Percentiles rank a stretch among this genome's conserved stretches.
These are phyloP conservation scores for Cheumatopsyche charites DNA, from an alignment of 1,140 invertebrate species.

Conservation along the genomic window DNA sequence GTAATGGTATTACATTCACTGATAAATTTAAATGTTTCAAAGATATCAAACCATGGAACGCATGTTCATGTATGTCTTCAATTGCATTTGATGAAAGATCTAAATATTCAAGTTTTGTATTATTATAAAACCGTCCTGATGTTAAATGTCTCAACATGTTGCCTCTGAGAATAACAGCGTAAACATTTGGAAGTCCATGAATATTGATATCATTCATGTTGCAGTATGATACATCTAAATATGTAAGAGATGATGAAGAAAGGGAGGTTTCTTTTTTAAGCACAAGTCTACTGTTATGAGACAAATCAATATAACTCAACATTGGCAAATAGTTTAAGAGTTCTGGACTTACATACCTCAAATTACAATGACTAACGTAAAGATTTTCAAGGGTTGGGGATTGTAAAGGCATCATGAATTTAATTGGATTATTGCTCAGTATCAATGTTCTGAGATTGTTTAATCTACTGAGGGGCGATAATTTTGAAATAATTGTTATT, in stretches of 20 bases:
- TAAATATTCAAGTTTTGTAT: slow-evolving; percentile 64
- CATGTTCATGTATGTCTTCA: slow-evolving; percentile 59
- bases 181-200: slow-evolving; percentile 65
- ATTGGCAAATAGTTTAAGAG: slow-evolving; percentile 60
- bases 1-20: slow-evolving; percentile 65
- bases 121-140: slow-evolving; percentile 65
- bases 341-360: slow-evolving; percentile 57
- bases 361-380: slow-evolving; percentile 63
- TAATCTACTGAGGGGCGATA: slow-evolving; percentile 58
- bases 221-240: slow-evolving; percentile 68
- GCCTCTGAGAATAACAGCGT: slow-evolving; percentile 62
- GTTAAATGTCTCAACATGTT: slow-evolving; percentile 66
- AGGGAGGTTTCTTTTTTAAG: slow-evolving; percentile 52
- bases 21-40: slow-evolving; percentile 68
- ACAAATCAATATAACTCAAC: slow-evolving; percentile 60
- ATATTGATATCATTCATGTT: slow-evolving; percentile 67
- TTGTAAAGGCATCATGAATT: slow-evolving; percentile 54
- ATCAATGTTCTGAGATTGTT: slow-evolving; percentile 60
- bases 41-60: slow-evolving; percentile 64
- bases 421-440: slow-evolving; percentile 62
- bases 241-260: slow-evolving; percentile 62
- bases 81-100: slow-evolving; percentile 71
- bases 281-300: slow-evolving; percentile 62
- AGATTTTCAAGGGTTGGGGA: slow-evolving; percentile 62
- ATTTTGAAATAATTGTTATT: slow-evolving; percentile 60